Percentiles rank a stretch among this genome's conserved stretches.
These are phyloP conservation scores for Sarcophaga subvicina DNA, from an alignment of 2,888 invertebrate species.

Conservation along the genomic window DNA sequence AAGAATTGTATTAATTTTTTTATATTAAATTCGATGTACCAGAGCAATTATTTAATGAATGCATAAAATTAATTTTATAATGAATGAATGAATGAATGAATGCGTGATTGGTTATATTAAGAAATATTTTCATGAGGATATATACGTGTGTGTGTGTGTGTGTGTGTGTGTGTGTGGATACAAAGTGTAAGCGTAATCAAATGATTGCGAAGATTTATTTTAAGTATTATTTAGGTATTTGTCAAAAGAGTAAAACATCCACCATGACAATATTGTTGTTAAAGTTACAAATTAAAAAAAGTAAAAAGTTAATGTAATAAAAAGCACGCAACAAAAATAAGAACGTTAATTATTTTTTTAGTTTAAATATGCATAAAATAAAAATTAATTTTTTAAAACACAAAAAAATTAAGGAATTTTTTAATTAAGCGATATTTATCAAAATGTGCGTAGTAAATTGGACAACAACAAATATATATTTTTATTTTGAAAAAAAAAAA, in stretches of 20 bases:
- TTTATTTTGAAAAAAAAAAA: slow-evolving; percentile 66
- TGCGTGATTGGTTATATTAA: background rate
- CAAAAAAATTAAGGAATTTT: slow-evolving; percentile 55
- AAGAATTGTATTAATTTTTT: slow-evolving; percentile 9
- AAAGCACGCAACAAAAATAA: slow-evolving; percentile 60
- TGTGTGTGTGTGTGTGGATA: slow-evolving; percentile 44
- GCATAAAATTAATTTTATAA: slow-evolving; percentile 26
- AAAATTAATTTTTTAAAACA: slow-evolving; percentile 30
- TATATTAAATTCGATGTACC: background rate
- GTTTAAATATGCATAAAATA: slow-evolving; percentile 57
- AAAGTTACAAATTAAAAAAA: slow-evolving; percentile 25
- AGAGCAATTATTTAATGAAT: slow-evolving; percentile 18
- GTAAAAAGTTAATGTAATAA: slow-evolving; percentile 50
- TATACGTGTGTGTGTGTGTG: slow-evolving; percentile 34
- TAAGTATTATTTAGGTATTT: slow-evolving; percentile 25
- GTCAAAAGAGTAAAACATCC: slow-evolving; percentile 51
- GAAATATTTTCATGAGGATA: background rate
- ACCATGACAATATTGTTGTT: slow-evolving; percentile 49
- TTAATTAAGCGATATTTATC: slow-evolving; percentile 65
- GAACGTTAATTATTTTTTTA: slow-evolving; percentile 39
- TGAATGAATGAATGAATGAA: slow-evolving; percentile 32
- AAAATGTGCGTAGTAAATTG: slow-evolving; percentile 68
- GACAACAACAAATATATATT: slow-evolving; percentile 68
- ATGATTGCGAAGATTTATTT: slow-evolving; percentile 42
- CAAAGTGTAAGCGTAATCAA: slow-evolving; percentile 24